Conservation (phyloP, 2,888 invertebrate genomes). For the Ceraclea dissimilis region DNA sequence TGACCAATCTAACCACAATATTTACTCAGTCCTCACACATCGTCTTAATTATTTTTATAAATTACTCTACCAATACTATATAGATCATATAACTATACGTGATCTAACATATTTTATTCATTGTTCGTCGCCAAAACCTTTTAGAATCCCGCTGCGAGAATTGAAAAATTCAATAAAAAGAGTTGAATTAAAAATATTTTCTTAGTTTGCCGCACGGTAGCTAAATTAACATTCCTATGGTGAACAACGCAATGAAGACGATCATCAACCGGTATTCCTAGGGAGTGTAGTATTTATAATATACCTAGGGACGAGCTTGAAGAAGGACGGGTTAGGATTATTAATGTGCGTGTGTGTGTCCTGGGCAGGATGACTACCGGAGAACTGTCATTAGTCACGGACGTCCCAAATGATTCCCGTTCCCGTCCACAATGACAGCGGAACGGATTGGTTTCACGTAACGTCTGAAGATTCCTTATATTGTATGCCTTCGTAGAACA, state of each 20-base stretch:
- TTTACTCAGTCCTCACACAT: no score
- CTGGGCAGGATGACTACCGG: not conserved
- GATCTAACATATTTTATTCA: not conserved
- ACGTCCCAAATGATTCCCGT: not conserved
- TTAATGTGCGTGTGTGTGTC: not conserved
- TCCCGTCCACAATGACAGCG: not conserved
- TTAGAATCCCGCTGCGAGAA: not conserved
- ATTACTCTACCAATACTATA: no score
- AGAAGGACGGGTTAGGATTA: not conserved
- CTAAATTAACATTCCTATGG: constrained; percentile 24
- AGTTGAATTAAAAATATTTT: constrained; percentile 18
- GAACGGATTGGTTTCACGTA: constrained; percentile 3
- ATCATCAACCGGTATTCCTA: not conserved
- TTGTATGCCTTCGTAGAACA: not conserved
- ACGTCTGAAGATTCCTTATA: not conserved
- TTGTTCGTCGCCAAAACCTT: not conserved
- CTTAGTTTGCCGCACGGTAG: constrained; percentile 17
- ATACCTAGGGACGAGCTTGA: not conserved
- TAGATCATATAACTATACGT: no score
- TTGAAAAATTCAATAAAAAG: constrained; percentile 3
- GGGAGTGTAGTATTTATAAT: no score
- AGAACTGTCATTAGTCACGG: constrained; percentile 1
- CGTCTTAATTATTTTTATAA: no score
- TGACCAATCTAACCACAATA: no score
- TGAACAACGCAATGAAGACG: not conserved